A percentile compares a stretch with the other conserved stretches of the same genome.
These are phyloP conservation scores for Serranochromis macrocephalus DNA, from an alignment of 2,113 vertebrate genomes.

Conservation along the genomic window DNA sequence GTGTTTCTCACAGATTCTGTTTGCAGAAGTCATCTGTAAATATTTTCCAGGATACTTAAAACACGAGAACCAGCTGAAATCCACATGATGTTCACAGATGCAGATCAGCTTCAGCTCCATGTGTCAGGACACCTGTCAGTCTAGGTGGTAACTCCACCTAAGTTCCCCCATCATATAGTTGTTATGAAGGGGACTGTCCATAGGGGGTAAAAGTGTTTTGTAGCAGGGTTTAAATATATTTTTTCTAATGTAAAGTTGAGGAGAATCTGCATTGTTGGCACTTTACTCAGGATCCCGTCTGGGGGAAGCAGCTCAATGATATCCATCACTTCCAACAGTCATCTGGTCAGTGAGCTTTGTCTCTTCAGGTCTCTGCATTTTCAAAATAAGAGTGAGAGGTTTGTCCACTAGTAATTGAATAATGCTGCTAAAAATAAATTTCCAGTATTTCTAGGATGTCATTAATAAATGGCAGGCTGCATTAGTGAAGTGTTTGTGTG, in stretches of 20 bases:
- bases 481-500: neutral
- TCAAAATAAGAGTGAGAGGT: neutral
- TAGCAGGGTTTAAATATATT: neutral
- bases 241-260: neutral
- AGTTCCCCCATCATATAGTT: neutral
- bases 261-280: neutral
- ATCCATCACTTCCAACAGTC: neutral
- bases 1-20: neutral
- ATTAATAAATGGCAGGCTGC: neutral
- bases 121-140: neutral
- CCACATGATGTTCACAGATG: neutral
- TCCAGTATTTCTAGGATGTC: neutral
- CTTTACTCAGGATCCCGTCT: neutral
- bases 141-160: neutral
- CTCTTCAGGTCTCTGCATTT: neutral
- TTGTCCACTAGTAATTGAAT: neutral
- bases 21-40: neutral
- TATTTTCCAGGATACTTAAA: neutral
- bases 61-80: rapidly evolving
- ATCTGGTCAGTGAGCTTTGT: neutral
- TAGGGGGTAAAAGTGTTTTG: neutral
- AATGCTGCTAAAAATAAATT: neutral
- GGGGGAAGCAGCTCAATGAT: neutral
- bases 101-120: neutral
- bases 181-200: rapidly evolving